Base-by-base conservation (phyloP, 2,888 invertebrate species). In the Scaptomyza reducta region DNA sequence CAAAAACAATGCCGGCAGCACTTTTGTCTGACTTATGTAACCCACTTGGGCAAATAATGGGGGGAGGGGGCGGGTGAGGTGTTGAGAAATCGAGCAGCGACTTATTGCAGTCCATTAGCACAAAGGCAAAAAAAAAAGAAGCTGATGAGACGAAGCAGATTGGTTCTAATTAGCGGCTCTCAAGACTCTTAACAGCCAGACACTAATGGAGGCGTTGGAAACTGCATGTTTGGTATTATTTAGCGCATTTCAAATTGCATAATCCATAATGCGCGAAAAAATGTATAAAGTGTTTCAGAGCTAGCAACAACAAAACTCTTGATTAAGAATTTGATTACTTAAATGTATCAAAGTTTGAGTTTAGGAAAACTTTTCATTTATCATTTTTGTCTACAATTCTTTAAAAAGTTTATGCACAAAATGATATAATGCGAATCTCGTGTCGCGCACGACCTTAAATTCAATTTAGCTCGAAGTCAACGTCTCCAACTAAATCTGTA, bases 381-480 rank as follows among this genome's bases (percentile, higher is more conserved):
- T n/a, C n/a, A n/a, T n/a, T n/a, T n/a, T n/a, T n/a, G n/a, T n/a
- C n/a, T n/a, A n/a, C n/a, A n/a, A n/a, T n/a, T n/a, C n/a, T n/a
- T n/a, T n/a, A n/a, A n/a, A n/a, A n/a, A n/a, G n/a, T 22, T 6
- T 45, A 53, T 50, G 31, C 31, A 13, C 13, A 1, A 67, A 79
- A 79, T 80, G 63, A 68, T 79, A 79, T 82, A 86, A 88, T 79
- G 77, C 80, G 70, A 87, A 84, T 88, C 85, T 77, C 85, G 80
- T 77, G 69, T 77, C 64, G 80, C 47, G 54, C 61, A 67, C 81
- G 83, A 84, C 83, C 89, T 88, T 87, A 84, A 84, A 84, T 88
- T 88, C 89, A 88, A 84, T 84, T 84, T 88, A 88, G 74, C 74
- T 74, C 73, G 71, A 65, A 73, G 70, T 65, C 75, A 79, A 63